Evolutionary conservation across 2,113 vertebrate genomes (phyloP).

Genomic region (Perca schrenkii): DNA sequence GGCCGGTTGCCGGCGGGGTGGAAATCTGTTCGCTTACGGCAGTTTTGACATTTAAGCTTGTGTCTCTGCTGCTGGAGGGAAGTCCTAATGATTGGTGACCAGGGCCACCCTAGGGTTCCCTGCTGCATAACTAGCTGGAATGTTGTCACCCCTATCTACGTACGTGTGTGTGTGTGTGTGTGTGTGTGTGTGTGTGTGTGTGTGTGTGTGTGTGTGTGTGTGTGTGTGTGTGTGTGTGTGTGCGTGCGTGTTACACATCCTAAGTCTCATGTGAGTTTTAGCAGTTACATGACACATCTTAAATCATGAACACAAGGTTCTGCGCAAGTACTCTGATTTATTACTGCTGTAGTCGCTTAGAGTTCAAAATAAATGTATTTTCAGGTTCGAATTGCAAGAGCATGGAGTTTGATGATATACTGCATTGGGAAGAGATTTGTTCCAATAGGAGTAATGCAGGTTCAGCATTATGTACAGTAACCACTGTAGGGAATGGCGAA

Average conservation of each 20-base stretch:
- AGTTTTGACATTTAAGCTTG: slow-evolving; percentile 58
- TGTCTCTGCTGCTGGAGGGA: slow-evolving; percentile 50
- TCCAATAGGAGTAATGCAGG: slow-evolving; percentile 55
- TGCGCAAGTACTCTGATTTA: slow-evolving; percentile 54
- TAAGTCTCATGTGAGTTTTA: background rate
- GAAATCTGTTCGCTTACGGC: slow-evolving; percentile 62
- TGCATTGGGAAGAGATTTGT: slow-evolving; percentile 51
- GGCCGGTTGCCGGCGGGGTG: slow-evolving; percentile 44
- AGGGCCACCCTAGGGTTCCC: slow-evolving; percentile 28
- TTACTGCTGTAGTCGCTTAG: slow-evolving; percentile 39
- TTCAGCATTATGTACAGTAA: slow-evolving; percentile 58
- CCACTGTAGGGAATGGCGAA: slow-evolving; percentile 22
- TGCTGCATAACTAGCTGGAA: slow-evolving; percentile 37
- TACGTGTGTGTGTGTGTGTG: background rate
- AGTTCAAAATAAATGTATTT: slow-evolving; percentile 24
- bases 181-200: background rate
- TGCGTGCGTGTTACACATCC: background rate
- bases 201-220: no score
- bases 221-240: background rate
- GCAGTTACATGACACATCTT: slow-evolving; percentile 52
- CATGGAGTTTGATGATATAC: slow-evolving; percentile 56
- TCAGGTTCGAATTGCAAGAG: slow-evolving; percentile 18
- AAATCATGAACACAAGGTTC: slow-evolving; percentile 43
- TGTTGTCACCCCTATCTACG: background rate
- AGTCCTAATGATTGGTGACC: slow-evolving; percentile 64